Conservation (phyloP, 2,888 invertebrate genomes). For the Argyra leucocephala region DNA sequence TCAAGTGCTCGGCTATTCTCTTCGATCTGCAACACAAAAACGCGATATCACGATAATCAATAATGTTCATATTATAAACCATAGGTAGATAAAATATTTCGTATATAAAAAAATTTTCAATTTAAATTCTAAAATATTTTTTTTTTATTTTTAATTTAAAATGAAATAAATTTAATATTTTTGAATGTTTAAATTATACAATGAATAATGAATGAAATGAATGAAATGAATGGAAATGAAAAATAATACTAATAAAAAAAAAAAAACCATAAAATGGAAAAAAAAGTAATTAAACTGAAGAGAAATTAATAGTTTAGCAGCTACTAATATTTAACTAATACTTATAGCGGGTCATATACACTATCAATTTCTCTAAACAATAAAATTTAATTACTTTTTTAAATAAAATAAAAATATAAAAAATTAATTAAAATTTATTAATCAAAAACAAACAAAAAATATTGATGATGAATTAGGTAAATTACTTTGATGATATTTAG, state of each 20-base stretch:
- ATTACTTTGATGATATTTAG: too few species aligned
- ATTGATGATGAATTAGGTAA: too few species aligned
- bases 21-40: constrained; percentile 62
- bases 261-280: neutral
- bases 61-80: neutral
- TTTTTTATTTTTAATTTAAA: neutral
- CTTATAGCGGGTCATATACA: neutral
- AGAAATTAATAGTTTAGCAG: neutral
- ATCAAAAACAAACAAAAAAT: neutral
- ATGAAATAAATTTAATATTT: neutral
- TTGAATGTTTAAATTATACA: neutral
- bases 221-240: neutral
- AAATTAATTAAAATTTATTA: neutral
- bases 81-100: neutral
- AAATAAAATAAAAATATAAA: neutral
- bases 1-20: constrained; percentile 85
- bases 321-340: neutral
- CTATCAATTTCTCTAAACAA: neutral
- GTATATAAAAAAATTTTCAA: neutral
- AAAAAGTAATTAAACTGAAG: neutral
- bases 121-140: neutral
- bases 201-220: neutral
- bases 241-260: neutral
- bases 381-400: neutral
- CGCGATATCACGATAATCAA: neutral